Percentiles rank a stretch among this genome's conserved stretches.
These are phyloP conservation scores for Maccullochella peelii DNA, from an alignment of 2,113 vertebrate genomes.

Conservation along the genomic window DNA sequence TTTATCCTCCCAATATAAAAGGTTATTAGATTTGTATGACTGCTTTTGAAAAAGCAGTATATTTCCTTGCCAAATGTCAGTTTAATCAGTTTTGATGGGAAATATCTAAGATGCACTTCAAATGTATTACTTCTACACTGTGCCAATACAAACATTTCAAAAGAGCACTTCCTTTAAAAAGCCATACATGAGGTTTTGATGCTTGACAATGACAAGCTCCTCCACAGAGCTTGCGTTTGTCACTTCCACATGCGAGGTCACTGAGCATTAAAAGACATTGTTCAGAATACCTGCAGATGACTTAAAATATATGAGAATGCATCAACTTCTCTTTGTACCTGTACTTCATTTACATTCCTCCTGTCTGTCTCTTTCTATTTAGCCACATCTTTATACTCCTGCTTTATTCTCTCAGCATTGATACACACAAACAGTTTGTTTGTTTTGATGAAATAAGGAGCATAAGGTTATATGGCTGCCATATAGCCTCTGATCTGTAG, in stretches of 20 bases:
- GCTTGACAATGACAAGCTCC: constrained; percentile 18
- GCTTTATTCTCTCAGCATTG: constrained; percentile 17
- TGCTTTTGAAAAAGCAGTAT: constrained; percentile 11
- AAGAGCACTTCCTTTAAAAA: constrained; percentile 8
- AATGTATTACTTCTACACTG: background rate
- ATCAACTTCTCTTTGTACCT: constrained; percentile 10
- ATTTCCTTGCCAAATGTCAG: constrained; percentile 24
- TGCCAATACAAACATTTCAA: constrained; percentile 2
- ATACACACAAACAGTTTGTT: constrained; percentile 53
- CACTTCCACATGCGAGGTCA: constrained; percentile 23
- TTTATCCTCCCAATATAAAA: constrained; percentile 34
- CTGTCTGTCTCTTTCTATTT: background rate
- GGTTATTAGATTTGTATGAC: constrained; percentile 24
- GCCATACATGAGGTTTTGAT: constrained; percentile 21
- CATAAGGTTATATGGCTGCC: constrained; percentile 63
- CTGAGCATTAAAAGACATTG: background rate
- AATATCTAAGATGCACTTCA: background rate
- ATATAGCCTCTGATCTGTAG: constrained; percentile 56
- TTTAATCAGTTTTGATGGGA: background rate
- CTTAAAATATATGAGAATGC: constrained; percentile 22
- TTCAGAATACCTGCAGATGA: constrained; percentile 25
- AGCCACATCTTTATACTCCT: background rate
- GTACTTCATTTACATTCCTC: constrained; percentile 18
- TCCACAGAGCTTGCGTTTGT: background rate
- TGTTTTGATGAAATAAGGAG: constrained; percentile 61